A percentile compares a stretch with the other conserved stretches of the same genome.
Evolutionary conservation across 2,797 vertebrate genomes (phyloP).

Genomic region (Naso thynnoides): DNA sequence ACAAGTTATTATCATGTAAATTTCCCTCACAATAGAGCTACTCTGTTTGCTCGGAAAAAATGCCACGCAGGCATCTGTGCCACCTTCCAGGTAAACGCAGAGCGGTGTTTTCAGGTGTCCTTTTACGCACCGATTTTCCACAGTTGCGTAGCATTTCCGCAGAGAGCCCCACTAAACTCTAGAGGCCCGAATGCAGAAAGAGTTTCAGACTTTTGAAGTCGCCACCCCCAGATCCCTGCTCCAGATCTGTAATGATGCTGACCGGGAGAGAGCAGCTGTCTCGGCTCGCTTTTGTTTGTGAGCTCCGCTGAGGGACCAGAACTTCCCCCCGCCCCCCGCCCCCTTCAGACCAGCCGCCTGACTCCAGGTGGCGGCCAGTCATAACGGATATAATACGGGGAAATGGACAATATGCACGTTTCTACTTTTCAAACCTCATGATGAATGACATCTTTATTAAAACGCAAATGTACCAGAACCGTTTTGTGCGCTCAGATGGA

Average conservation of each 20-base stretch:
- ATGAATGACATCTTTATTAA: conserved; percentile 38
- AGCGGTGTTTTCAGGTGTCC: not conserved
- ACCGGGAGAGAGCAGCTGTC: conserved; percentile 76
- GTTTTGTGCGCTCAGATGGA: not conserved
- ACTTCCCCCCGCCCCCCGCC: conserved; percentile 21
- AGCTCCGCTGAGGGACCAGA: conserved; percentile 60
- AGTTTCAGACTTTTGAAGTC: conserved; percentile 73
- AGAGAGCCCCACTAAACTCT: conserved; percentile 56
- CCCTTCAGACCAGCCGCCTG: conserved; percentile 53
- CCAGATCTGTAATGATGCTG: conserved; percentile 65
- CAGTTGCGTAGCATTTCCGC: conserved; percentile 49
- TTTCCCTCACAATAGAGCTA: conserved; percentile 35
- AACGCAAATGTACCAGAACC: not conserved
- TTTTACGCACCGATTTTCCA: conserved; percentile 59
- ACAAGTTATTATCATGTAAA: conserved; percentile 70
- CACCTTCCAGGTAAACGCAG: conserved; percentile 56
- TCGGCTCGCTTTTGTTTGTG: conserved; percentile 75
- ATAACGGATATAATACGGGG: conserved; percentile 52
- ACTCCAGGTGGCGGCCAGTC: conserved; percentile 61
- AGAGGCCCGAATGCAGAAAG: conserved; percentile 54
- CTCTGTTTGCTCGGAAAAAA: conserved; percentile 12
- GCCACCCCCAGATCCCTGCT: conserved; percentile 65
- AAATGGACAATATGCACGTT: conserved; percentile 53
- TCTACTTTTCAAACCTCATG: conserved; percentile 19
- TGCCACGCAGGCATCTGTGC: conserved; percentile 27